Base-by-base conservation (phyloP, 2,113 vertebrate genomes). In the Hypocryptadius cinnamomeus region DNA sequence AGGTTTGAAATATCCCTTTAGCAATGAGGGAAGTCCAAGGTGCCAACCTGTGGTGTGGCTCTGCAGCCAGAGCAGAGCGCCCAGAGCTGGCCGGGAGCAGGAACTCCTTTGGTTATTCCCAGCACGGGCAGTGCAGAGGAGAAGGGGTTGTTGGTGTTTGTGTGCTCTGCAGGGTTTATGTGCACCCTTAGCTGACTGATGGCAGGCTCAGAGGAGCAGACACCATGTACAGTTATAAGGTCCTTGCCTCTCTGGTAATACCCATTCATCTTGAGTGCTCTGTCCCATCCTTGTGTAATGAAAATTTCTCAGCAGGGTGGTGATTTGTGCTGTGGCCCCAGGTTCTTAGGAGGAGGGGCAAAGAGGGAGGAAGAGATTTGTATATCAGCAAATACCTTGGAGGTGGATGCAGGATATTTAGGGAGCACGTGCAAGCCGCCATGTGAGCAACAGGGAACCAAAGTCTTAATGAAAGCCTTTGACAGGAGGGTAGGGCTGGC, bases 391-490 rank as follows among this genome's bases (percentile, higher is more conserved):
- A 95, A 97, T 96, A 94, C 79, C 72, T 93, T 85, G 76, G 48
- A 57, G 71, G 47, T 89, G 44, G 89, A 73, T n/a, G n/a, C 28
- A 57, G 81, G 80, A 77, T 90, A 83, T 86, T 85, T 83, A 85
- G 82, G 21, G 83, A 86, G 94, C 94, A 87, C 44, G 50, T 91
- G 95, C 85, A 95, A 86, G 53, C 85, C 37, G 1, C 93, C 94
- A 92, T 79, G 72, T 87, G 90, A 96, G 79, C 95, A 91, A 90
- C 93, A 89, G 97, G 97, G 95, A 91, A 93, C 94, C 90, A 31
- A 73, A 83, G 74, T 81, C 95, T 97, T 98, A 98, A 98, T 97
- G 96, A 98, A 98, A 83, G 73, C 42, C 93, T 73, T 69, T 92
- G 94, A 90, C 84, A 96, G 96, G 94, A 95, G 91, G 63, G 94